Base-by-base conservation (phyloP, 2,113 vertebrate species). In the Pelusios castaneus region DNA sequence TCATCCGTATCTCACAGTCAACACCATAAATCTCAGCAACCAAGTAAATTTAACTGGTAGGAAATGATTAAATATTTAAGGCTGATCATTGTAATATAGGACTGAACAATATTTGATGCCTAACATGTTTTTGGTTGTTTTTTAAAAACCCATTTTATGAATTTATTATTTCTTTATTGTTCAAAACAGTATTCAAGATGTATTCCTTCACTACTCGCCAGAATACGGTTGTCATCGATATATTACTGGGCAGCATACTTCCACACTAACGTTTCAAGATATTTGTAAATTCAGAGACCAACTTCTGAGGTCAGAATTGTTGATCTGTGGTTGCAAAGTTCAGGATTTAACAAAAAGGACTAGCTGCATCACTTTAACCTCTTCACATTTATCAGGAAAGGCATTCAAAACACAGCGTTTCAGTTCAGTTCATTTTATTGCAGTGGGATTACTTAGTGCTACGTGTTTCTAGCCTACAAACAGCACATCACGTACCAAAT, bases 161-260 rank as follows among this genome's bases (percentile, higher is more conserved):
- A 19, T 49, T 95, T 91, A 87, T 31, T 63, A 77, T 95, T 97
- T 95, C 94, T 94, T 95, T 94, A 83, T 45, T 43, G 12, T 45
- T 12, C 24, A 75, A 27, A 80, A 58, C 2, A 83, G 25, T 56
- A 82, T 52, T 87, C 83, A 91, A 89, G 80, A 1, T 24, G n/a
- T 76, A 82, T 91, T 92, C 91, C 92, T 94, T 60, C 11, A 80
- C 25, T 94, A 84, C 43, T 21, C 84, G 87, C 85, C 3, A 55
- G 76, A 94, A 73, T 87, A 90, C 89, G 5, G 60, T 67, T 31
- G 17, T n/a, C 60, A 78, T 86, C 84, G 80, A 85, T 82, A 84
- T 88, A 89, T 95, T 1, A 34, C 43, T 91, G 86, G 87, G 83
- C 52, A 88, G 86, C 9, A 0, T 95, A 89, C 95, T 67, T 95